A percentile compares a stretch with the other conserved stretches of the same genome.
phyloP scores from a whole-genome alignment of 2,888 invertebrate species.

The Epinotia demarniana region DNA sequence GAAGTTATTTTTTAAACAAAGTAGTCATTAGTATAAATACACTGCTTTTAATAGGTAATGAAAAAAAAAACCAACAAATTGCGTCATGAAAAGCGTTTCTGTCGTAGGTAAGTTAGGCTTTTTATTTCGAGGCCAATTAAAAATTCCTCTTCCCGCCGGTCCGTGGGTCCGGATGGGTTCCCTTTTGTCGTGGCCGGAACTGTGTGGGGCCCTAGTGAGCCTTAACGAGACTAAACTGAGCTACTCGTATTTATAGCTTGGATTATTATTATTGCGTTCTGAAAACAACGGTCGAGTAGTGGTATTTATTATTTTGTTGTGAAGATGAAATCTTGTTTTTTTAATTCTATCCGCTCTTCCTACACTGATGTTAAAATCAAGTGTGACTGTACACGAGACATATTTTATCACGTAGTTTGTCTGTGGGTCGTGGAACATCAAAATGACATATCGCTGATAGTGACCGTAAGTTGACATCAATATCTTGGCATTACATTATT shows the following conservation, averaged over 20 bases:
- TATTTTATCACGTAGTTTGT: too few relatives aligned
- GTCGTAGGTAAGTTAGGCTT: conserved; percentile 65
- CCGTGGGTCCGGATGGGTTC: conserved; percentile 63
- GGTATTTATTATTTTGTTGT: background rate
- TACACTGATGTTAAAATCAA: background rate
- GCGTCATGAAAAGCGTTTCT: conserved; percentile 57
- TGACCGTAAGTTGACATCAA: too few relatives aligned
- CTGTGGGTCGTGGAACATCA: too few relatives aligned
- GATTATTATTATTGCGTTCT: conserved; percentile 15
- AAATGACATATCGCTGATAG: too few relatives aligned
- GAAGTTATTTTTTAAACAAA: background rate
- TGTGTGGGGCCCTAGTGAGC: conserved; percentile 68
- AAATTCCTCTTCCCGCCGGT: conserved; percentile 70
- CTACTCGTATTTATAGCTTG: conserved; percentile 30
- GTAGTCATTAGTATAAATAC: background rate
- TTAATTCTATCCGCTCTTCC: background rate
- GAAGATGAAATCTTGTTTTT: background rate
- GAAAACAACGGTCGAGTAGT: background rate
- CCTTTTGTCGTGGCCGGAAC: conserved; percentile 73
- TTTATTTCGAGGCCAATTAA: conserved; percentile 78
- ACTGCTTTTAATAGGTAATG: conserved; percentile 3
- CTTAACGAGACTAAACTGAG: conserved; percentile 66
- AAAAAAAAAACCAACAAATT: conserved; percentile 52
- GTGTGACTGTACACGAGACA: too few relatives aligned
- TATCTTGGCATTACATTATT: too few relatives aligned